Percentiles rank a stretch among this genome's conserved stretches.
Evolutionary conservation across 2,113 vertebrate genomes (phyloP).

Genomic region (Vicugna pacos): DNA sequence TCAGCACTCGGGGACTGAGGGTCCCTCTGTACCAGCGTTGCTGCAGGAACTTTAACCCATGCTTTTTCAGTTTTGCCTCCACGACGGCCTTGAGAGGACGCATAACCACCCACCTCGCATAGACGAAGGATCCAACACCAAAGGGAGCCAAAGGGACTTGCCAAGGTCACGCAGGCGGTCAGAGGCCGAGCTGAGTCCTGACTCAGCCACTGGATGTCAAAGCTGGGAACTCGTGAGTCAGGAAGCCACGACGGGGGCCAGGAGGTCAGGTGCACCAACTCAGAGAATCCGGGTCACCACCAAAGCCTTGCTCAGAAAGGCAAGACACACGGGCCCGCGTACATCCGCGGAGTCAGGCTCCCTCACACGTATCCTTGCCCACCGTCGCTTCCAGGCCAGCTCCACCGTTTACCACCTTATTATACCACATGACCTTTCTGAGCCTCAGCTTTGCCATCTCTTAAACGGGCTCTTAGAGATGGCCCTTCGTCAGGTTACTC

Average conservation of each 20-base stretch:
- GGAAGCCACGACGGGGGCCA: not conserved
- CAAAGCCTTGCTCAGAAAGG: not conserved
- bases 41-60: not conserved
- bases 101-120: too few relatives aligned
- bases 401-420: not conserved
- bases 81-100: not conserved
- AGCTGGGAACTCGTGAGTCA: not conserved
- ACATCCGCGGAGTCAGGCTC: not conserved
- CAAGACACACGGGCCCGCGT: not conserved
- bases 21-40: not conserved
- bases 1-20: not conserved
- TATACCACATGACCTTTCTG: not conserved
- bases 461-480: not conserved
- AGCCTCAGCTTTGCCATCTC: not conserved
- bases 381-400: not conserved
- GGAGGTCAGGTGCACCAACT: not conserved
- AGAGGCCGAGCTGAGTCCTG: not conserved
- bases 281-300: not conserved
- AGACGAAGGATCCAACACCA: not conserved
- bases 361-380: not conserved
- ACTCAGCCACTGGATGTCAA: not conserved
- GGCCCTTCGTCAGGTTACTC: not conserved
- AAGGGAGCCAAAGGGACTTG: not conserved
- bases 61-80: not conserved
- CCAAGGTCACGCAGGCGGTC: not conserved